phyloP scores from a whole-genome alignment of 2,113 vertebrate genomes.

The Holacanthus passer region DNA sequence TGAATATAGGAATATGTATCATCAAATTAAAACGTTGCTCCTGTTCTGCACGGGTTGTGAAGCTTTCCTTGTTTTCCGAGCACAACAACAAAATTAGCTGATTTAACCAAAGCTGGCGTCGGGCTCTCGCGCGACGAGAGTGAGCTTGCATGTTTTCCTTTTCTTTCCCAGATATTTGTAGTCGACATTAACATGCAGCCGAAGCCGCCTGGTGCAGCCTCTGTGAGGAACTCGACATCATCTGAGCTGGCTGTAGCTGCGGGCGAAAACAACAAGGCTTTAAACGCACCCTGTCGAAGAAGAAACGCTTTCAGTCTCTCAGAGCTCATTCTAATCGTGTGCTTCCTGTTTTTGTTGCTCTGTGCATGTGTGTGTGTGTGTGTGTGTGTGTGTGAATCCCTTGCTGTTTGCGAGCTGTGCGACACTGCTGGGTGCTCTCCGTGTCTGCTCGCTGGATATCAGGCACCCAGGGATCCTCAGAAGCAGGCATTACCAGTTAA shows the following conservation, averaged over 20 bases:
- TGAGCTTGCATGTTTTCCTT: conserved; percentile 66
- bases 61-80: conserved; percentile 25
- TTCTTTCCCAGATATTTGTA: conserved; percentile 62
- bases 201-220: conserved; percentile 57
- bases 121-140: conserved; percentile 34
- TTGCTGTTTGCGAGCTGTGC: conserved; percentile 61
- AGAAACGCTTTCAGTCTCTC: conserved; percentile 72
- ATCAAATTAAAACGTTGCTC: conserved; percentile 23
- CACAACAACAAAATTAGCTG: conserved; percentile 60
- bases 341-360: conserved; percentile 76
- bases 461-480: conserved; percentile 64
- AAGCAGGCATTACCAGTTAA: conserved; percentile 72
- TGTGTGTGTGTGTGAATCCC: conserved; percentile 31
- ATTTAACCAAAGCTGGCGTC: conserved; percentile 62
- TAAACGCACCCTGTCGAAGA: conserved; percentile 76
- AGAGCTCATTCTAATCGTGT: conserved; percentile 74
- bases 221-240: conserved; percentile 70
- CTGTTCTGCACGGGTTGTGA: not conserved
- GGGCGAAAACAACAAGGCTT: conserved; percentile 78
- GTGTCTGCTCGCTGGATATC: conserved; percentile 67
- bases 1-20: conserved; percentile 22
- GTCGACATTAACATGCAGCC: conserved; percentile 72
- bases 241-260: conserved; percentile 76
- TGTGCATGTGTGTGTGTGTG: conserved; percentile 22
- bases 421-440: conserved; percentile 69